These are phyloP conservation scores for Latrodectus hesperus DNA, from an alignment of 2,888 invertebrate genomes.

Conservation along the genomic window DNA sequence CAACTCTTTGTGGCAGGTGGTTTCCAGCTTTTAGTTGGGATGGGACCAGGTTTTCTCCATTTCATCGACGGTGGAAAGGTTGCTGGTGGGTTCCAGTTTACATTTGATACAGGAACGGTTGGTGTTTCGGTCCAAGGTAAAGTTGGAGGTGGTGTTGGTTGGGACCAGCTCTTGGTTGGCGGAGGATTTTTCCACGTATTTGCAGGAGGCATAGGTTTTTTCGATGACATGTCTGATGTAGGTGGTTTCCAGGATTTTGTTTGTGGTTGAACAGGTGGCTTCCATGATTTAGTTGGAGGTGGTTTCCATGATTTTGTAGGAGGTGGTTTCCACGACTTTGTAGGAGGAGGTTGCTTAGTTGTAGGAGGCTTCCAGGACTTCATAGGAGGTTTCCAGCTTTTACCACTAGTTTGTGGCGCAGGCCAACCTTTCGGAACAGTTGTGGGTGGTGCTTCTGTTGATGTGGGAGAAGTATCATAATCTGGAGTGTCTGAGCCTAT, in stretches of 20 bases:
- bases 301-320: conserved; percentile 54
- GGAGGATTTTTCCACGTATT: conserved; percentile 30
- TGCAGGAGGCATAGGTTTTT: conserved; percentile 9
- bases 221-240: conserved; percentile 12
- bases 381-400: conserved; percentile 56
- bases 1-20: conserved; percentile 44
- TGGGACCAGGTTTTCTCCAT: conserved; percentile 44
- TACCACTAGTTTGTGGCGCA: conserved; percentile 16
- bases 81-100: conserved; percentile 38
- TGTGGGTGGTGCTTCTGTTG: conserved; percentile 36
- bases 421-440: conserved; percentile 41
- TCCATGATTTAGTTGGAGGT: conserved; percentile 56
- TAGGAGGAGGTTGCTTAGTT: conserved; percentile 15
- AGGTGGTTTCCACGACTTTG: conserved; percentile 44
- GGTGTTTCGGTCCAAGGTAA: conserved; percentile 1
- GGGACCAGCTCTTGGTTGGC: neutral
- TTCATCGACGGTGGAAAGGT: conserved; percentile 22
- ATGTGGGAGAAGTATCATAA: conserved; percentile 11
- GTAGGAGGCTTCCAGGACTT: conserved; percentile 24
- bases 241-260: conserved; percentile 16
- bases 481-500: conserved; percentile 16
- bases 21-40: conserved; percentile 51
- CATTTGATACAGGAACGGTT: conserved; percentile 1
- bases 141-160: conserved; percentile 11
- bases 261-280: conserved; percentile 11